Base-by-base conservation (phyloP, 2,888 invertebrate genomes). In the Elgonia sp. region DNA sequence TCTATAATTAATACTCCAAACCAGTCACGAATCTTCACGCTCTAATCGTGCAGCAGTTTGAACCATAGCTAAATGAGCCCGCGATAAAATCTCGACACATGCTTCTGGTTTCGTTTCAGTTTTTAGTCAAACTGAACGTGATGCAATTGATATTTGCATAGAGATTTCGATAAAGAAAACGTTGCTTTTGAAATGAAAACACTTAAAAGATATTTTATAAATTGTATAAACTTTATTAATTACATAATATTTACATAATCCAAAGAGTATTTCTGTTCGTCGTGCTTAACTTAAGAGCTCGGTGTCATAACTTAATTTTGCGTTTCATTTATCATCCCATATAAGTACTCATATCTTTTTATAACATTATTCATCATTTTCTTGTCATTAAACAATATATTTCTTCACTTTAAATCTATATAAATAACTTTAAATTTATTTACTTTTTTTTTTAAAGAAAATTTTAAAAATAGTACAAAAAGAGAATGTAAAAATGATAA, bases 171-270 rank as follows among this genome's bases (percentile, higher is more conserved):
- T 29, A 29, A 46, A 46, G 10, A 46, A 46, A 46, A 10, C 2
- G 53, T 8, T 8, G n/a, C 21, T 14, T n/a, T 53, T n/a, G 53
- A 53, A 53, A 53, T n/a, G 14, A 8, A 16, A 46, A 16, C 9
- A 29, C 14, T 62, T 21, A 16, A 42, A 50, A 21, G 29, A 1
- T 16, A 18, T 40, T 84, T 83, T 60, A 76, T 53, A 60, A 84
- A 84, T 76, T 70, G 55, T 81, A 86, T 81, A 86, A 86, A 86
- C 81, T 81, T 86, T 81, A 86, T 81, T 86, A 86, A 86, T 86
- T 86, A 81, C 86, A 86, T 76, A 81, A 75, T 86, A 86, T 86
- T 86, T 86, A 81, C 85, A 86, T 81, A 75, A 75, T 81, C 80
- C 79, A 75, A 80, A 70, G 50, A 80, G 63, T 60, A 80, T 79